Evolutionary conservation across 2,888 invertebrate species (phyloP).

Genomic region (Dynastes tityus): DNA sequence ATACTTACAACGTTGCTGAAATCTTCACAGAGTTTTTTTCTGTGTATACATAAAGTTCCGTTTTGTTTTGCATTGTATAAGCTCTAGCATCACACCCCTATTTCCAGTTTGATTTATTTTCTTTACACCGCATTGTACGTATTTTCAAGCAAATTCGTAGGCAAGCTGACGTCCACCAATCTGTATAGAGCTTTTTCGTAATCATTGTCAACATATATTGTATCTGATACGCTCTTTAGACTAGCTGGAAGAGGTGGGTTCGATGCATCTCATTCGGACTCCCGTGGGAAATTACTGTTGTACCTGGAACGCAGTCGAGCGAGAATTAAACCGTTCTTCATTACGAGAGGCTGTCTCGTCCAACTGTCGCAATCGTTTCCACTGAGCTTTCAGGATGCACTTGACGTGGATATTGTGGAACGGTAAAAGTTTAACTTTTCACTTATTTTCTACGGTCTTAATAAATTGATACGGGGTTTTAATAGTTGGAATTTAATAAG

Average conservation of each 20-base stretch:
- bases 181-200: not conserved
- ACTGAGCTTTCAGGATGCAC: conserved; percentile 30
- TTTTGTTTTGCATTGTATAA: too few relatives aligned
- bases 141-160: not conserved
- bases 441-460: conserved; percentile 15
- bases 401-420: not conserved
- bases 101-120: too few relatives aligned
- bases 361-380: conserved; percentile 32
- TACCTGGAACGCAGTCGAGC: conserved; percentile 39
- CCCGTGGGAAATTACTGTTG: conserved; percentile 41
- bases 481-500: not conserved
- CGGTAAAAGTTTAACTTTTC: conserved; percentile 31
- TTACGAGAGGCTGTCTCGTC: conserved; percentile 42
- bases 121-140: not conserved
- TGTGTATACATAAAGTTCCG: too few relatives aligned
- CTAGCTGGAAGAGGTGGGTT: not conserved
- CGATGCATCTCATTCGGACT: conserved; percentile 40
- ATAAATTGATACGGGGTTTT: conserved; percentile 29
- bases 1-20: too few relatives aligned
- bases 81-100: too few relatives aligned
- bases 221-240: conserved; percentile 23
- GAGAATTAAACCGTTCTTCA: conserved; percentile 45
- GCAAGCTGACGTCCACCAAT: not conserved
- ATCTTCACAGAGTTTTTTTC: too few relatives aligned
- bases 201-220: conserved; percentile 32